Evolutionary conservation across 2,888 invertebrate genomes (phyloP), one percentile per base, ranked within the genome.

Genomic region (Drosophila meridionalis): DNA sequence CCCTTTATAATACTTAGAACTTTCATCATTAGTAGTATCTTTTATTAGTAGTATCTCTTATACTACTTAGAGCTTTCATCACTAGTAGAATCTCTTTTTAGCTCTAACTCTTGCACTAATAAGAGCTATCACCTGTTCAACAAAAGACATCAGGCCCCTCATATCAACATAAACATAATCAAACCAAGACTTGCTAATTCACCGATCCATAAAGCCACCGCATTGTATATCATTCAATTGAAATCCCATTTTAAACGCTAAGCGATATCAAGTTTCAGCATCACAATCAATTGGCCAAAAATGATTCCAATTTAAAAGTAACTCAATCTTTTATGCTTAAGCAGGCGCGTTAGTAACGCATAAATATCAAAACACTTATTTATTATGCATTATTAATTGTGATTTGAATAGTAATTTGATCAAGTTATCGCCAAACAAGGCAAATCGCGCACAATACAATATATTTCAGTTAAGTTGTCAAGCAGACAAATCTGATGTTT

Each of bases 391-490:
- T 60, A 57, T 57, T 38, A 28, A 45, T 64, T 36, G 53, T 20
- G 53, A 61, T 67, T 50, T 64, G 63, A 76, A 64, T 68, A 48
- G 28, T 32, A 65, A 60, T 67, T 65, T 59, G 36, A 47, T 11
- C 67, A 4, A 67, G 59, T 45, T 65, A 50, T 57, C 34, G 12
- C 40, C 55, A 59, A 76, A 68, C 14, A 43, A 53, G 56, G 50
- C 50, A 59, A 69, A 71, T 66, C 36, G 43, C 50, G 58, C 57
- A 55, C 70, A 36, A 69, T 28, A 47, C 47, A 67, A 71, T 67
- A 69, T 66, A 66, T 70, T 67, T 60, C 48, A 63, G 76, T 68
- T 68, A 58, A 71, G 78, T 76, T 70, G 85, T 78, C 60, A 71
- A 36, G 45, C 62, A 68, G 14, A 48, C 40, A 47, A 20, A 42